Percentiles rank a stretch among this genome's conserved stretches.
Conservation (phyloP, 1,140 invertebrate genomes). For the Hyposmocoma kahamanoa region DNA sequence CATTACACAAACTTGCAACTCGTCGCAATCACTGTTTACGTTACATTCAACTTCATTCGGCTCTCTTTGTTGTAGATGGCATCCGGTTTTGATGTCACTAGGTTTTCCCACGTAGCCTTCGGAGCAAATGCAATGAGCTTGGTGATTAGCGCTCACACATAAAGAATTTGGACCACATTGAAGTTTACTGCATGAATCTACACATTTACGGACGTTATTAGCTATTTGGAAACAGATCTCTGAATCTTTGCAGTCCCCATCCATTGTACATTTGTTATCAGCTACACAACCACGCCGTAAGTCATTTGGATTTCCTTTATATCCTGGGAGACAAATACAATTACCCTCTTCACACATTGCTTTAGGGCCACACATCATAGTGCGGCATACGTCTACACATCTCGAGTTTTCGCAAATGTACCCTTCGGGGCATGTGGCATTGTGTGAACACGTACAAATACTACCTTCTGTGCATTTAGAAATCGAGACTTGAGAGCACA, state of each 20-base stretch:
- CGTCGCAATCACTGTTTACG: slow-evolving; percentile 81
- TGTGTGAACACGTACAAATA: slow-evolving; percentile 80
- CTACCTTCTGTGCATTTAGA: slow-evolving; percentile 80
- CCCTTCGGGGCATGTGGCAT: slow-evolving; percentile 83
- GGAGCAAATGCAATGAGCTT: slow-evolving; percentile 88
- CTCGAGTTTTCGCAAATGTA: slow-evolving; percentile 80
- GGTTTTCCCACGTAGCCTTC: slow-evolving; percentile 88
- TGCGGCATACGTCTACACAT: slow-evolving; percentile 84
- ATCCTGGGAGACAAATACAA: slow-evolving; percentile 86
- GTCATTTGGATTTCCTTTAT: slow-evolving; percentile 85
- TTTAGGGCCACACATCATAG: slow-evolving; percentile 85
- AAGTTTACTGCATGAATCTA: slow-evolving; percentile 89
- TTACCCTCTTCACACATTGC: slow-evolving; percentile 86
- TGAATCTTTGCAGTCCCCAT: slow-evolving; percentile 84
- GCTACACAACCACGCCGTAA: slow-evolving; percentile 79
- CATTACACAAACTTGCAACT: slow-evolving; percentile 76
- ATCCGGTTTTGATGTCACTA: slow-evolving; percentile 83
- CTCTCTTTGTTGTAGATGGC: slow-evolving; percentile 78
- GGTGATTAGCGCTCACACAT: slow-evolving; percentile 87
- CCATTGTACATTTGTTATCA: slow-evolving; percentile 83
- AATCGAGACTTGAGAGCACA: slow-evolving; percentile 80
- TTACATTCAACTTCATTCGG: slow-evolving; percentile 77
- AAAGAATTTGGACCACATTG: slow-evolving; percentile 93
- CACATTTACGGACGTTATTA: slow-evolving; percentile 84
- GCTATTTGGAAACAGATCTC: slow-evolving; percentile 91